phyloP scores from a whole-genome alignment of 2,888 invertebrate genomes.

The Caenorhabditis virilis region DNA sequence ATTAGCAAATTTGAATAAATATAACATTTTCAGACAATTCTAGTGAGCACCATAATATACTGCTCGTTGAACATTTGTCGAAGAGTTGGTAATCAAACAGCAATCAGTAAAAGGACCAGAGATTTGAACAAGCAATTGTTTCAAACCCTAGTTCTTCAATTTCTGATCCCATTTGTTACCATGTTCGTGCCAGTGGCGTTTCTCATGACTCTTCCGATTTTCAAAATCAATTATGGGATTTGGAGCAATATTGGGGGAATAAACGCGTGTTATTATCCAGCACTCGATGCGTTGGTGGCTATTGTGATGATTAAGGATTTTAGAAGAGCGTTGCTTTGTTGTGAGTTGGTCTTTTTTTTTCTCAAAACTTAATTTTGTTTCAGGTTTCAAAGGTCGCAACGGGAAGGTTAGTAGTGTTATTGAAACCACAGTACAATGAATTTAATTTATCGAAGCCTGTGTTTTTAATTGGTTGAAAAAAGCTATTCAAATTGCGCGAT shows the following conservation, averaged over 20 bases:
- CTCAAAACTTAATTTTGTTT: too few relatives aligned
- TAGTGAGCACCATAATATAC: background rate
- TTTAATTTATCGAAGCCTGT: too few relatives aligned
- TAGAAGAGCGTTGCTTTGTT: too few relatives aligned
- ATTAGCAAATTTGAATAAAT: background rate
- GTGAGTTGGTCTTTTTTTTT: too few relatives aligned
- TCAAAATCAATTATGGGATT: background rate
- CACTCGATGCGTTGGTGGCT: background rate
- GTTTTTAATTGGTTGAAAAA: too few relatives aligned
- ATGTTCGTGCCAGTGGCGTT: background rate
- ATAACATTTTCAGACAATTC: background rate
- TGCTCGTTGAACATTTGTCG: background rate
- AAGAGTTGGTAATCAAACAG: background rate
- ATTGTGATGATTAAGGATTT: conserved; percentile 1
- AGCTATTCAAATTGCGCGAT: too few relatives aligned
- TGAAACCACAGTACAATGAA: too few relatives aligned
- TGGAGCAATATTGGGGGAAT: background rate
- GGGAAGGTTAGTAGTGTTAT: too few relatives aligned
- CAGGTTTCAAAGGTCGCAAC: too few relatives aligned
- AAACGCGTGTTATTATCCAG: background rate
- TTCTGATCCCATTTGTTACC: background rate
- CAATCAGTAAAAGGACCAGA: background rate
- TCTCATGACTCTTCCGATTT: background rate
- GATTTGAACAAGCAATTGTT: conserved; percentile 1
- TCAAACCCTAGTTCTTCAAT: background rate